Base-by-base conservation (phyloP, 2,888 invertebrate species). In the Melieria crassipennis region DNA sequence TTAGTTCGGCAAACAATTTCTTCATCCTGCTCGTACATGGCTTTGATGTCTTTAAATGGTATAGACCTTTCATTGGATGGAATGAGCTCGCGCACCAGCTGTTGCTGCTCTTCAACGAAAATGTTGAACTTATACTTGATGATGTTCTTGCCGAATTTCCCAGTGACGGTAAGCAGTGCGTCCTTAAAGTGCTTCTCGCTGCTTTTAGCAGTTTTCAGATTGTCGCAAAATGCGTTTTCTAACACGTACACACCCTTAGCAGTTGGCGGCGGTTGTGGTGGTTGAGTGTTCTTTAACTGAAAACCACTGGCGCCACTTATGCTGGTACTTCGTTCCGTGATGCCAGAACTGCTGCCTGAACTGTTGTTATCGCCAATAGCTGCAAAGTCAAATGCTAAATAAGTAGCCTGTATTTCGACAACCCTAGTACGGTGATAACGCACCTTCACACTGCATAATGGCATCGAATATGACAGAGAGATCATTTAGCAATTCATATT, bases 91-190 rank as follows among this genome's bases (percentile, higher is more conserved):
- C 83, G 81, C 3, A 86, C 86, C 1, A 86, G 79, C 67, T 80
- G 81, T 71, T 83, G 80, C 72, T 86, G 86, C 62, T 87, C 87
- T 60, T 87, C 87, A 50, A 84, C 84, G 73, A 86, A 86, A 16
- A 86, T 87, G 70, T 87, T 86, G 65, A 86, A 86, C 76, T 86
- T 86, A 73, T 86, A 86, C 72, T 86, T 86, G 47, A 86, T 87
- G 56, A 86, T 87, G 73, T 86, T 86, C 73, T 86, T 87, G 13
- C 86, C 86, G 73, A 86, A 87, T 73, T 87, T 87, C 0, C 86
- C 86, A 0, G 87, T 87, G 0, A 86, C 87, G 0, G 86, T 87
- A 0, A 87, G 78, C n/a, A 86, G 75, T 0, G 82, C 79, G 70
- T 86, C 87, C 71, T 87, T 86, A n/a, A 86, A 81, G 58, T 84